Base-by-base conservation (phyloP, 2,113 vertebrate species). In the Cryptomyrus ogoouensis region DNA sequence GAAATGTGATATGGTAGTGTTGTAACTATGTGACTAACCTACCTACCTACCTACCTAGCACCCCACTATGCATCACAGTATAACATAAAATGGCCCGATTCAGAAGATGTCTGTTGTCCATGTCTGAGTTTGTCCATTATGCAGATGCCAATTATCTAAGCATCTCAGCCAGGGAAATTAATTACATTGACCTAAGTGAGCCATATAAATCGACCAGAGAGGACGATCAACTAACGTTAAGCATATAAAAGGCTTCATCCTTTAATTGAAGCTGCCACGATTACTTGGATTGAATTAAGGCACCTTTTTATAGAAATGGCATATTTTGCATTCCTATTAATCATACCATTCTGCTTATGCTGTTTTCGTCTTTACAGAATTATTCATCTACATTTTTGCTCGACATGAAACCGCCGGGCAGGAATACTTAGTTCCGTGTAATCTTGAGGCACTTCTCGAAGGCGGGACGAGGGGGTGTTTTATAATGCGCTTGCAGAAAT, bases 401-500 rank as follows among this genome's bases (percentile, higher is more conserved):
- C 9, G 7, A n/a, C 83, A 47, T 47, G 42, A 44, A 66, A 15
- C 85, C 4, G 5, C 44, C 3, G 58, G 27, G 49, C 15, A 62
- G 89, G 35, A 66, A 77, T 46, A n/a, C 24, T 62, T 47, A 52
- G 47, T 19, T 24, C 21, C 9, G 7, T 80, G 66, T 80, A 80
- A 88, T 77, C 85, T 90, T 27, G 56, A 53, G 85, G 58, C 42
- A 46, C 31, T 80, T 62, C 47, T 88, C 42, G 74, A 88, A 90
- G 89, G 42, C 62, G 19, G 39, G 62, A 83, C 27, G 47, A 12
- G 53, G 31, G 52, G 50, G 39, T 56, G n/a, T 58, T 86, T 56
- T 90, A 90, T 87, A 74, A 90, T 80, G 47, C 62, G 80, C 31
- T 44, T 31, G 6, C 56, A 70, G 88, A 89, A 90, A 90, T 89